Conservation (phyloP, 2,113 vertebrate species). For the Sialia sialis region DNA sequence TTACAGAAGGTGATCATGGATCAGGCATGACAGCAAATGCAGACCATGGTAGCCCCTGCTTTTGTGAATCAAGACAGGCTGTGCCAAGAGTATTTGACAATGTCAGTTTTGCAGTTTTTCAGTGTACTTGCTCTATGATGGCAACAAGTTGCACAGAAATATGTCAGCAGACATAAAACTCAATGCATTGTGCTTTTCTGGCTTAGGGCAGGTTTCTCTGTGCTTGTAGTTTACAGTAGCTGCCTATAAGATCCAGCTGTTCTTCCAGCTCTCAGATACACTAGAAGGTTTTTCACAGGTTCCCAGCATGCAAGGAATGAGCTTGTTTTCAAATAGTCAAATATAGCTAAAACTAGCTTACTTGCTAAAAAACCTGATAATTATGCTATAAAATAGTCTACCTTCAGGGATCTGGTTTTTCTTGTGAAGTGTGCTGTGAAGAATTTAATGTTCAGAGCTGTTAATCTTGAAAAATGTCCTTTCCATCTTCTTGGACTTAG, state of each 20-base stretch:
- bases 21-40: neutral
- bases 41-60: neutral
- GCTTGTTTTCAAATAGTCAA: neutral
- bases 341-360: neutral
- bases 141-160: neutral
- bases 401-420: neutral
- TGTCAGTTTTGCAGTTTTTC: neutral
- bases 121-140: neutral
- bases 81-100: neutral
- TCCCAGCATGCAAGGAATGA: neutral
- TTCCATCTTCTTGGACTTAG: neutral
- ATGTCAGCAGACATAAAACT: neutral
- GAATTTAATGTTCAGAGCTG: neutral
- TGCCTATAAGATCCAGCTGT: neutral
- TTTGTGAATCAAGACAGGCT: neutral
- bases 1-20: neutral
- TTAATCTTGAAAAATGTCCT: neutral
- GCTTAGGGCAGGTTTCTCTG: neutral
- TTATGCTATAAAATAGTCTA: neutral
- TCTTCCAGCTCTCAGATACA: neutral
- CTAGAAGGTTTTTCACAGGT: neutral
- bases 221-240: neutral
- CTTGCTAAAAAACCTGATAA: conserved; percentile 3
- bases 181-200: neutral
- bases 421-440: neutral